Evolutionary conservation across 2,113 vertebrate genomes (phyloP), one percentile per base, ranked within the genome.

Genomic region (Tretioscincus oriximinensis): DNA sequence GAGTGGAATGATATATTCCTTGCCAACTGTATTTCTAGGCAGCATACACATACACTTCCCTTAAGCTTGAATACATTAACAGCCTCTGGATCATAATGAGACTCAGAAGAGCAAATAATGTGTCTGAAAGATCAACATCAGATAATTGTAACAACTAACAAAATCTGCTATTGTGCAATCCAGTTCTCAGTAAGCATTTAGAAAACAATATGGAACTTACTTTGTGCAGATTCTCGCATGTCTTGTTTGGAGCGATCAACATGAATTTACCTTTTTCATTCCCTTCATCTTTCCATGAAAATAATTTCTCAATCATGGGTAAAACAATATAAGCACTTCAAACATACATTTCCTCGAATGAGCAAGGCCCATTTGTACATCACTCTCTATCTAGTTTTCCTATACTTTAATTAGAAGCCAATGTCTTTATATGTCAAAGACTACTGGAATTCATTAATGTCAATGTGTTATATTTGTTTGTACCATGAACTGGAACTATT

Each of bases 241-340:
- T 76, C 47, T n/a, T 9, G 20, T 65, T 68, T 84, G n/a, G 45
- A 31, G 29, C 0, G 16, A 9, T 68, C 28, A 65, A 58, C 6
- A 0, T 0, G 22, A 20, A 94, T 94, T 94, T 94, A 96, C 94
- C 95, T 94, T 90, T 90, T n/a, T 9, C 4, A n/a, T 45, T 22
- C n/a, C 26, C 8, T 87, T 76, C 67, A 71, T 28, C 2, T 1
- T 75, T 31, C 24, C 41, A 69, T 11, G 41, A 54, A 0, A 0
- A 64, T 66, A 20, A 79, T 28, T 81, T 89, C 79, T 68, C 74
- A 61, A 71, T 41, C 28, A 68, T 2, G 5, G 29, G 49, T 45
- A 60, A 21, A 49, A 2, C 29, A 75, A 41, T 11, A n/a, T 26
- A 81, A 54, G 28, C 16, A 35, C 31, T 74, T 75, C 49, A 22